phyloP scores from a whole-genome alignment of 2,888 invertebrate genomes.

The Anagyrus pseudococci region DNA sequence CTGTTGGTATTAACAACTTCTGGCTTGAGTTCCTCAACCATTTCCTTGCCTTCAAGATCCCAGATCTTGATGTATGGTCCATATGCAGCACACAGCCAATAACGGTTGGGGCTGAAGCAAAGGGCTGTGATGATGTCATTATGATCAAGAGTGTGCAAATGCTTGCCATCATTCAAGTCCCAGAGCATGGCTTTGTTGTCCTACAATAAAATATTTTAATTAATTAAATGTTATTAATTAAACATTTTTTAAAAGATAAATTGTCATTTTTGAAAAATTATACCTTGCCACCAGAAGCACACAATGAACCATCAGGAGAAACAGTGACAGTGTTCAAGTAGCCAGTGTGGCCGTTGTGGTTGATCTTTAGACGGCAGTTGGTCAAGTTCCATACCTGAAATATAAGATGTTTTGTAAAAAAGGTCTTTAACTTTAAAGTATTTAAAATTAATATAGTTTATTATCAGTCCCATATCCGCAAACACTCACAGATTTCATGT shows the following conservation, averaged over 20 bases:
- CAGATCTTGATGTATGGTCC: conserved; percentile 98
- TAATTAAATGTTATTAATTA: not conserved
- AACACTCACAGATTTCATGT: conserved; percentile 56
- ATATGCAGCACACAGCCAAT: conserved; percentile 99
- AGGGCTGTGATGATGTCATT: conserved; percentile 98
- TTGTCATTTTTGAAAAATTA: conserved; percentile 23
- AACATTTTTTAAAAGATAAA: conserved; percentile 10
- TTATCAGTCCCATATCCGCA: conserved; percentile 61
- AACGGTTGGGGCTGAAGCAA: conserved; percentile 99
- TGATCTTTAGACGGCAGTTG: conserved; percentile 98
- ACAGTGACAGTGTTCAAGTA: conserved; percentile 99
- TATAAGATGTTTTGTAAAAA: conserved; percentile 31
- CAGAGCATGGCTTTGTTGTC: conserved; percentile 99
- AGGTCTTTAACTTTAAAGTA: not conserved
- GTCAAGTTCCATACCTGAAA: conserved; percentile 94
- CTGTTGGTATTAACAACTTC: conserved; percentile 83
- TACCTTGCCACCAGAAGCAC: conserved; percentile 98
- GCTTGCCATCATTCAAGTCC: conserved; percentile 99
- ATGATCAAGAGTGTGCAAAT: conserved; percentile 97
- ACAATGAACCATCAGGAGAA: conserved; percentile 98
- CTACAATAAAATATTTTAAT: conserved; percentile 63
- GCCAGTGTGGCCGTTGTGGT: conserved; percentile 96
- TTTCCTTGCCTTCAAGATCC: conserved; percentile 99
- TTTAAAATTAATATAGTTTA: conserved; percentile 3
- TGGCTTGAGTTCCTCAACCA: conserved; percentile 98